Percentiles rank a stretch among this genome's conserved stretches.
Conservation (phyloP, 2,113 vertebrate genomes). For the Ploceus nigricollis region DNA sequence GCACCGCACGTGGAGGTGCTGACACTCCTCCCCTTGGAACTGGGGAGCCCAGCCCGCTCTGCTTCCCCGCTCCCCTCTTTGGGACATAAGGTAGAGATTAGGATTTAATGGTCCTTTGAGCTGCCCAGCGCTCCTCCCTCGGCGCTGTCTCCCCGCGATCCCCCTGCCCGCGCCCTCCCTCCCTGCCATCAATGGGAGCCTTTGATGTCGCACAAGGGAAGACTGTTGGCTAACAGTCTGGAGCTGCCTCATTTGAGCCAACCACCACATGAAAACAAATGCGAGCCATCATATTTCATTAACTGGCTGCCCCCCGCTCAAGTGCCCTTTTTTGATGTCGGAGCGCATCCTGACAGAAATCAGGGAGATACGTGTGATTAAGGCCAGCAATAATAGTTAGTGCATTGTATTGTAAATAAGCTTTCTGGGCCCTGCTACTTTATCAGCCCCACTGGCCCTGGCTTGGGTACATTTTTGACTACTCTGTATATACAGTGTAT, state of each 20-base stretch:
- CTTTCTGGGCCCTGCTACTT: conserved; percentile 78
- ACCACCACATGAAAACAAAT: conserved; percentile 78
- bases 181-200: conserved; percentile 64
- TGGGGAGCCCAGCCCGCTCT: not conserved
- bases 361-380: conserved; percentile 78
- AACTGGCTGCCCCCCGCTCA: conserved; percentile 71
- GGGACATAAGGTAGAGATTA: conserved; percentile 75
- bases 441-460: conserved; percentile 74
- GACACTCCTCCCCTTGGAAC: not conserved
- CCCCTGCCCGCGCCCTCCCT: conserved; percentile 61
- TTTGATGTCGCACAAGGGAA: conserved; percentile 80
- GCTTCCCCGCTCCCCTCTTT: conserved; percentile 22
- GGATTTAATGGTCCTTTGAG: conserved; percentile 68
- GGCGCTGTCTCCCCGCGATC: conserved; percentile 54
- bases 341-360: conserved; percentile 76
- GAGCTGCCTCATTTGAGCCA: conserved; percentile 77
- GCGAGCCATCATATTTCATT: conserved; percentile 77
- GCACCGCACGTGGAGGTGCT: not conserved
- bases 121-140: conserved; percentile 62
- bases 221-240: conserved; percentile 79
- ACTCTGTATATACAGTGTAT: conserved; percentile 90
- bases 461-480: conserved; percentile 80
- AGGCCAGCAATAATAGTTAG: conserved; percentile 75
- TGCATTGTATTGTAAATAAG: conserved; percentile 86
- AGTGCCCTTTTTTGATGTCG: conserved; percentile 75